These are phyloP conservation scores for Tetragonula carbonaria DNA, from an alignment of 2,888 invertebrate genomes.

Conservation along the genomic window DNA sequence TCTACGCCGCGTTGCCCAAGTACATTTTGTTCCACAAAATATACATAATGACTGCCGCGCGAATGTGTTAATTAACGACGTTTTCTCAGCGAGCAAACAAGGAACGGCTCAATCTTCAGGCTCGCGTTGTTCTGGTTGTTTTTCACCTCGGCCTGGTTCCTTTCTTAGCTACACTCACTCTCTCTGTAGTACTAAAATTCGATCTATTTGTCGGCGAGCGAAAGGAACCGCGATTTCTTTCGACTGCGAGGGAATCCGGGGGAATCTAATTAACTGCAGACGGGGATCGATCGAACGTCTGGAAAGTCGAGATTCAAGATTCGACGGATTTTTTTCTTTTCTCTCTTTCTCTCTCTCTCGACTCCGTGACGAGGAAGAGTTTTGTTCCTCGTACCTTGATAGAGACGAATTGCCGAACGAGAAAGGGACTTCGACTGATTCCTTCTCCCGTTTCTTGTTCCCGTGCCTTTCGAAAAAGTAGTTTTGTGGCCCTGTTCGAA, in stretches of 20 bases:
- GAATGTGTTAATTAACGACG: conserved; percentile 27
- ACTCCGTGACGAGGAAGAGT: background rate
- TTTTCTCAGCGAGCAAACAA: conserved; percentile 49
- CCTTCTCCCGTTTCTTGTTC: too few species aligned
- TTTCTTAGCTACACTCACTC: too few species aligned
- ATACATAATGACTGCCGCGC: too few species aligned
- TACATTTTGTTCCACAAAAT: too few species aligned
- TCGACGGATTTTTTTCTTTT: conserved; percentile 10
- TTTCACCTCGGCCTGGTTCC: background rate
- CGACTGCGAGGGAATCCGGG: conserved; percentile 28
- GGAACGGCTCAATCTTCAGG: conserved; percentile 38
- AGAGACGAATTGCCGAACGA: conserved; percentile 22
- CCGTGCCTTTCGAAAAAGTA: background rate
- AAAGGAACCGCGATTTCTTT: conserved; percentile 25
- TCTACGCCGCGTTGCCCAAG: too few species aligned
- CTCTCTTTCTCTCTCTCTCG: background rate
- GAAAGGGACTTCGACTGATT: background rate
- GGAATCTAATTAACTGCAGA: conserved; percentile 43
- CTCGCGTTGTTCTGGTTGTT: background rate
- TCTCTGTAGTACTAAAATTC: conserved; percentile 30
- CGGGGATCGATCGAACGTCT: conserved; percentile 44
- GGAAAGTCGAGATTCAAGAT: conserved; percentile 2
- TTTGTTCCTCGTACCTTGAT: conserved; percentile 27
- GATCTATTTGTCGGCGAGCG: conserved; percentile 39
- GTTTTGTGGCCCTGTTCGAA: background rate